A percentile compares a stretch with the other conserved stretches of the same genome.
Evolutionary conservation across 2,888 invertebrate genomes (phyloP).

Genomic region (Phanerotoma sp.): DNA sequence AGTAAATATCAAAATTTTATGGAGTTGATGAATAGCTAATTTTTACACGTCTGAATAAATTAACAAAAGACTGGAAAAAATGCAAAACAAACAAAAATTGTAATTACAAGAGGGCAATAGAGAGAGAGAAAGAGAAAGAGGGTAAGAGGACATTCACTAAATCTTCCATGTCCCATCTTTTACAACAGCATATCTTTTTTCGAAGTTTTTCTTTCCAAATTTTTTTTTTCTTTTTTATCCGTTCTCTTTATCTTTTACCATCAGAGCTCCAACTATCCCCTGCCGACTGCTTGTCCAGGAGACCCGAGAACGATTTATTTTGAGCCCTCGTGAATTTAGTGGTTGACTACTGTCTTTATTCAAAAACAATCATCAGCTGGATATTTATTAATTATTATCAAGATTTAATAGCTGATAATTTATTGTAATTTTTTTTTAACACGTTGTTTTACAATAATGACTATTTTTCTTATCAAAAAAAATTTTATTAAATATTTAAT

Average conservation of each 20-base stretch:
- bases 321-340: conserved; percentile 45
- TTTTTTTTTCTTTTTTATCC: conserved; percentile 33
- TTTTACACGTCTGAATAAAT: too few species aligned
- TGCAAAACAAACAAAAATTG: conserved; percentile 32
- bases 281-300: conserved; percentile 11
- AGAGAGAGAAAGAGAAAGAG: conserved; percentile 29
- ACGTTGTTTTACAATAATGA: too few species aligned
- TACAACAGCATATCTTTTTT: conserved; percentile 29
- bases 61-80: conserved; percentile 2
- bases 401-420: too few species aligned
- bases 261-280: conserved; percentile 8
- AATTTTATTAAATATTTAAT: too few species aligned
- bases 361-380: conserved; percentile 29
- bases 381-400: neutral
- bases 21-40: too few species aligned
- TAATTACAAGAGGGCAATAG: conserved; percentile 48
- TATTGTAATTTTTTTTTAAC: too few species aligned
- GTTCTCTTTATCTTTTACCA: conserved; percentile 11
- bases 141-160: conserved; percentile 43
- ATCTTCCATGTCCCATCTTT: conserved; percentile 37
- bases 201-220: conserved; percentile 24
- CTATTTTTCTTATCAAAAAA: too few species aligned
- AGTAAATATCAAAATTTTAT: conserved; percentile 1
- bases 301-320: conserved; percentile 43
- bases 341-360: conserved; percentile 43